Conservation (phyloP, 2,797 vertebrate genomes). For the Tiaroga cobitis region DNA sequence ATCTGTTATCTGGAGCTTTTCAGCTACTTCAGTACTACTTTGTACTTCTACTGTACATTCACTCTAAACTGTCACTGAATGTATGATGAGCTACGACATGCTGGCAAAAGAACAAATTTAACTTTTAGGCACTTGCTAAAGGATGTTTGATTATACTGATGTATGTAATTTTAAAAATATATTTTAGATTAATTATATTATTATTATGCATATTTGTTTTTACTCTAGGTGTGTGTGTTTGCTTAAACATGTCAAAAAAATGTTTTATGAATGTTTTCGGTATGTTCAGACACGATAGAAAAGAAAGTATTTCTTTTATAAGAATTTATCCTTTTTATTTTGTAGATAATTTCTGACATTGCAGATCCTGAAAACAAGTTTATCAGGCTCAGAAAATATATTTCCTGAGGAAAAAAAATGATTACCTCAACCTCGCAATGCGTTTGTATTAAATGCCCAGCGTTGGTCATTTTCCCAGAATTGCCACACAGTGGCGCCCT, state of each 20-base stretch:
- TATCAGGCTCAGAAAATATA: neutral
- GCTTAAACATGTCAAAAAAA: neutral
- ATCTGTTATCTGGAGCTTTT: slow-evolving; percentile 13
- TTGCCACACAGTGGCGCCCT: slow-evolving; percentile 31
- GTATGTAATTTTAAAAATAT: slow-evolving; percentile 14
- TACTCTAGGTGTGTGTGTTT: neutral
- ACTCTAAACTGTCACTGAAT: slow-evolving; percentile 4
- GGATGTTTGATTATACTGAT: slow-evolving; percentile 1
- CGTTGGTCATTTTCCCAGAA: neutral
- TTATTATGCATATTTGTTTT: slow-evolving; percentile 18
- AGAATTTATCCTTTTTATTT: neutral
- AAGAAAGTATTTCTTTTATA: slow-evolving; percentile 36
- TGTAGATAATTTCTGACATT: neutral
- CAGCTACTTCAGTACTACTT: neutral
- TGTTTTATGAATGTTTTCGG: neutral
- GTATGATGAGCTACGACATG: neutral
- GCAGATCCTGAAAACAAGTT: slow-evolving; percentile 6
- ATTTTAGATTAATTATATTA: slow-evolving; percentile 25
- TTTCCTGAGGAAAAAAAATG: neutral
- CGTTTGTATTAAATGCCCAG: slow-evolving; percentile 11
- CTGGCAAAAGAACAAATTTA: slow-evolving; percentile 17
- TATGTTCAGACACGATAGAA: neutral
- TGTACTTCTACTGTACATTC: neutral
- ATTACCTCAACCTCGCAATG: slow-evolving; percentile 4
- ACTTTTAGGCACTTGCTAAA: slow-evolving; percentile 27